Percentiles rank a stretch among this genome's conserved stretches.
Evolutionary conservation across 2,888 invertebrate genomes (phyloP).

Genomic region (Archaeoteleia sp.): DNA sequence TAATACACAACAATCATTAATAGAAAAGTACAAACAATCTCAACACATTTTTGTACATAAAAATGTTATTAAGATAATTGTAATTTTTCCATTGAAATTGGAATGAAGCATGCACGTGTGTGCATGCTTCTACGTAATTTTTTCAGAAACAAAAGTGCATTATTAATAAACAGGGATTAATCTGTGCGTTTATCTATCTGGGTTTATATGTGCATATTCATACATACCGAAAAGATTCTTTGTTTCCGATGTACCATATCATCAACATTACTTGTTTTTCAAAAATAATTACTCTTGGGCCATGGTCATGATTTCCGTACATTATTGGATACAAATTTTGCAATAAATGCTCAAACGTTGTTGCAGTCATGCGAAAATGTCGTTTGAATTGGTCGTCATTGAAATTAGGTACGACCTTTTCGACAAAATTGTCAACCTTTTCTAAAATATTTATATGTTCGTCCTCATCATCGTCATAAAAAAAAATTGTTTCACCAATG

Average conservation of each 20-base stretch:
- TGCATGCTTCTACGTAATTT: too few relatives aligned
- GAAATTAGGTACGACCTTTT: conserved; percentile 8
- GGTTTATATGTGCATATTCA: too few relatives aligned
- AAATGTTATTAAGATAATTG: too few relatives aligned
- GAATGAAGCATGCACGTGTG: too few relatives aligned
- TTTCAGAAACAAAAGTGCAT: too few relatives aligned
- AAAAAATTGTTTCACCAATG: too few relatives aligned
- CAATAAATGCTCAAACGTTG: conserved; percentile 6
- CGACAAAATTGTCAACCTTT: conserved; percentile 10
- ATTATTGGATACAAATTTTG: conserved; percentile 7
- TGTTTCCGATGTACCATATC: conserved; percentile 6
- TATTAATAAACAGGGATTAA: too few relatives aligned
- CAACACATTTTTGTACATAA: too few relatives aligned
- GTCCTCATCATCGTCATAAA: conserved; percentile 3
- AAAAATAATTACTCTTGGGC: background rate
- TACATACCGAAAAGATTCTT: conserved; percentile 6
- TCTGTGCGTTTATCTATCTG: too few relatives aligned
- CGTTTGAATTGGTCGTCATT: conserved; percentile 7
- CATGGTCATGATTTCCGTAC: background rate
- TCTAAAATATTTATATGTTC: background rate
- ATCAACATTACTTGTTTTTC: conserved; percentile 8
- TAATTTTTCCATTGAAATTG: too few relatives aligned
- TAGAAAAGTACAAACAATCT: too few relatives aligned
- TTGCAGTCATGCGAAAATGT: conserved; percentile 7
- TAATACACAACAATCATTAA: too few relatives aligned